Base-by-base conservation (phyloP, 1,140 invertebrate genomes). In the Amyelois transitella region DNA sequence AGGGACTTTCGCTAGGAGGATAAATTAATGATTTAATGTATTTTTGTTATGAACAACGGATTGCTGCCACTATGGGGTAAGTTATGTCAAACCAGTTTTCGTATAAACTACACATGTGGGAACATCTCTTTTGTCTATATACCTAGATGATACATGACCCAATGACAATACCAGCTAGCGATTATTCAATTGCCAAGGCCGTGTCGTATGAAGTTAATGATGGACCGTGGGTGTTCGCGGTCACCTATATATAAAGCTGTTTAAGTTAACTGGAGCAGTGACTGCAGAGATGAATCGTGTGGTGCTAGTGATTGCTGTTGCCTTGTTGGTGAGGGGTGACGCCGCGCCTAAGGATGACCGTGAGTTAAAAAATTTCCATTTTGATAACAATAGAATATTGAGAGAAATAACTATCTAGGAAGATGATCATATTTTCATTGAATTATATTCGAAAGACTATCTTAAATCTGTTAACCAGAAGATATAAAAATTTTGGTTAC, bases 101-200 rank as follows among this genome's bases (percentile, higher is more conserved):
- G 22, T 24, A 24, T 5, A 24, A 24, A 24, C 4, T 5, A 5
- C 8, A 24, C 22, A 5, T 24, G 22, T 8, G 8, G 22, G 8
- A 8, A 24, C 4, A 24, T 24, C 8, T 5, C 22, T 38, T 12
- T 38, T n/a, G n/a, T 38, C 32, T 38, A 38, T 38, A 14, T 38
- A 14, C n/a, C 12, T 14, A 38, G 32, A 5, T 8, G 12, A 14
- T 8, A 14, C 2, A 8, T 1, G 32, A 14, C 10, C 10, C 43
- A 58, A 58, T 58, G 56, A 43, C 44, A 50, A 47, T 53, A 51
- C 43, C 44, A 56, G 53, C 32, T 53, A 55, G 43, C 56, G 58
- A 63, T 66, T 60, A 66, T 69, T 58, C 69, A 62, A 66, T 65
- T 68, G 60, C 59, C 65, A 72, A 69, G 69, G 69, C 55, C 64